Conservation (phyloP, 2,888 invertebrate species). For the Gryllus longicercus region DNA sequence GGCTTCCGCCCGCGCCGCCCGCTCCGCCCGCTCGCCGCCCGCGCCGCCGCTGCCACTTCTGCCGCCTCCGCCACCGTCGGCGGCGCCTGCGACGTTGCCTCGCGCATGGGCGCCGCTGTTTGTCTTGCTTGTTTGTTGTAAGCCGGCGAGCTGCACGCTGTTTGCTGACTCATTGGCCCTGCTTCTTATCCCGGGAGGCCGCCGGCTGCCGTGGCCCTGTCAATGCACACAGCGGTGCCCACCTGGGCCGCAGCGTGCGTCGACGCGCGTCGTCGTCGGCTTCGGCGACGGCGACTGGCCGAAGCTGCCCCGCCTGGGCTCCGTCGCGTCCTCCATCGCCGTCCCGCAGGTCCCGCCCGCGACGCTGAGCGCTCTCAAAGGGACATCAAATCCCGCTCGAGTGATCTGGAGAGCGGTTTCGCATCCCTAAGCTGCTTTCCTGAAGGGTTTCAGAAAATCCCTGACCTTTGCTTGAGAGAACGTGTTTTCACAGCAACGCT, state of each 20-base stretch:
- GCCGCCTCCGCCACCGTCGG: not conserved
- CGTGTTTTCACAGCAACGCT: too few relatives aligned
- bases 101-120: not conserved
- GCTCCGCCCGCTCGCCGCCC: not conserved
- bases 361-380: too few relatives aligned
- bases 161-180: slow-evolving; percentile 17
- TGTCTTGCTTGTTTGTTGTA: slow-evolving; percentile 17
- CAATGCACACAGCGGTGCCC: not conserved
- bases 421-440: too few relatives aligned
- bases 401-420: too few relatives aligned
- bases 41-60: not conserved
- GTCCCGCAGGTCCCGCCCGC: too few relatives aligned
- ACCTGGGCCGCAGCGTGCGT: not conserved
- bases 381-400: too few relatives aligned
- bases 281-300: too few relatives aligned
- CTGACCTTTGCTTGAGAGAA: too few relatives aligned
- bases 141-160: slow-evolving; percentile 9
- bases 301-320: too few relatives aligned
- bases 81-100: not conserved
- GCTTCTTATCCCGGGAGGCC: slow-evolving; percentile 7
- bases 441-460: too few relatives aligned
- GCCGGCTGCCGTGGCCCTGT: not conserved
- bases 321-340: too few relatives aligned
- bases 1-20: not conserved
- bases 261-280: too few relatives aligned